phyloP scores from a whole-genome alignment of 2,797 vertebrate species.

The Mus minutoides region DNA sequence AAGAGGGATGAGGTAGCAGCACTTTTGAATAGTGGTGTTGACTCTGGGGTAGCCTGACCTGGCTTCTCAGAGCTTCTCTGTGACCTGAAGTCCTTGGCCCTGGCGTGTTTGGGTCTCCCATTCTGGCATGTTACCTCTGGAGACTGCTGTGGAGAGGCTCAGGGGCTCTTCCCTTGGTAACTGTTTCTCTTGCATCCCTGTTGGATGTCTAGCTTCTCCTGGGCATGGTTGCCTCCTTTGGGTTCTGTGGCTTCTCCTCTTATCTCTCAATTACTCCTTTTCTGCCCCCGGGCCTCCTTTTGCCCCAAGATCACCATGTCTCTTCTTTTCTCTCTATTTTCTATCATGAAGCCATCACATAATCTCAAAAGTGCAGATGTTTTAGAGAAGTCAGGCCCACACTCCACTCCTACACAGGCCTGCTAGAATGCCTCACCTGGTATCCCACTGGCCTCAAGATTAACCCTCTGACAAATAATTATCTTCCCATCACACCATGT shows the following conservation, averaged over 20 bases:
- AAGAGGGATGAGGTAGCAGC: background rate
- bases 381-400: background rate
- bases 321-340: background rate
- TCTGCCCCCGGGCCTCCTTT: background rate
- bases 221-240: background rate
- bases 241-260: background rate
- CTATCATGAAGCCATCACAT: background rate
- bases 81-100: background rate
- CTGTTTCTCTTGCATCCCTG: background rate
- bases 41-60: background rate
- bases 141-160: background rate
- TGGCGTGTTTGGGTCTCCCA: background rate
- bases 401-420: background rate
- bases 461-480: slow-evolving; percentile 11
- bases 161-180: background rate
- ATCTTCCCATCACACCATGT: background rate
- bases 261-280: background rate
- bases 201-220: background rate
- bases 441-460: background rate
- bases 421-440: background rate
- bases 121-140: background rate
- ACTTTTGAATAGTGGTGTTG: background rate
- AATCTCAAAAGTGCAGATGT: background rate
- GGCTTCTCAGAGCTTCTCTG: background rate
- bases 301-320: background rate